A percentile compares a stretch with the other conserved stretches of the same genome.
These are phyloP conservation scores for Amphiprion ocellaris DNA, from an alignment of 2,113 vertebrate species.

Conservation along the genomic window DNA sequence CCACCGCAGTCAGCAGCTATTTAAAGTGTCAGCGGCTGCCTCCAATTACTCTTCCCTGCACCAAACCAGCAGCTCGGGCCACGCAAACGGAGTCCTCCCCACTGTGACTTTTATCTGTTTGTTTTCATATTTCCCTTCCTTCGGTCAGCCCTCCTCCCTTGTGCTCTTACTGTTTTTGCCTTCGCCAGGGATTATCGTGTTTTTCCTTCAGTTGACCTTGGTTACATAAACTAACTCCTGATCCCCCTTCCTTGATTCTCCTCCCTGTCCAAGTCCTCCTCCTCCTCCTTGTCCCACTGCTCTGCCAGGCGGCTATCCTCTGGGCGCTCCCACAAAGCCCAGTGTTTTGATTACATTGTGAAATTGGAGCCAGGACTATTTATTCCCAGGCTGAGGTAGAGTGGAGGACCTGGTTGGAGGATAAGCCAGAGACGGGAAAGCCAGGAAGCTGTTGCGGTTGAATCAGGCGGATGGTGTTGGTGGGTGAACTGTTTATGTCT, in stretches of 20 bases:
- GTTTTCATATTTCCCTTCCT: slow-evolving; percentile 73
- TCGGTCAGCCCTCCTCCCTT: slow-evolving; percentile 31
- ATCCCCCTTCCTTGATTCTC: slow-evolving; percentile 44
- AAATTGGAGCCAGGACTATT: slow-evolving; percentile 64
- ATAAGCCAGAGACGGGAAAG: slow-evolving; percentile 14
- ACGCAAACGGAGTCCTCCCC: slow-evolving; percentile 44
- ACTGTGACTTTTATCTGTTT: slow-evolving; percentile 66
- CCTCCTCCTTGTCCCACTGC: slow-evolving; percentile 40
- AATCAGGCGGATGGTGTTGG: slow-evolving; percentile 36
- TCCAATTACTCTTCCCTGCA: slow-evolving; percentile 64
- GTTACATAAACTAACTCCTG: slow-evolving; percentile 69
- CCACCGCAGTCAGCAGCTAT: slow-evolving; percentile 68
- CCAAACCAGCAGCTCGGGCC: slow-evolving; percentile 61
- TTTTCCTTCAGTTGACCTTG: slow-evolving; percentile 69
- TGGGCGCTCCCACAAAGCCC: slow-evolving; percentile 56
- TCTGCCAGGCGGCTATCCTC: slow-evolving; percentile 56
- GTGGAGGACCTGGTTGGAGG: slow-evolving; percentile 24
- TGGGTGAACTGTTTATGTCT: slow-evolving; percentile 43
- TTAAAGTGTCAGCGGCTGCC: slow-evolving; percentile 72
- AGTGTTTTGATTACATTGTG: slow-evolving; percentile 75
- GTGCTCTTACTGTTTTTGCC: slow-evolving; percentile 39
- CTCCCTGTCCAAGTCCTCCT: slow-evolving; percentile 34
- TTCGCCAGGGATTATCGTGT: slow-evolving; percentile 51
- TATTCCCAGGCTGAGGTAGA: slow-evolving; percentile 62
- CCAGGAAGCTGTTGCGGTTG: slow-evolving; percentile 56